Conservation (phyloP, 2,888 invertebrate genomes). For the Chrysopilus asiliformis region DNA sequence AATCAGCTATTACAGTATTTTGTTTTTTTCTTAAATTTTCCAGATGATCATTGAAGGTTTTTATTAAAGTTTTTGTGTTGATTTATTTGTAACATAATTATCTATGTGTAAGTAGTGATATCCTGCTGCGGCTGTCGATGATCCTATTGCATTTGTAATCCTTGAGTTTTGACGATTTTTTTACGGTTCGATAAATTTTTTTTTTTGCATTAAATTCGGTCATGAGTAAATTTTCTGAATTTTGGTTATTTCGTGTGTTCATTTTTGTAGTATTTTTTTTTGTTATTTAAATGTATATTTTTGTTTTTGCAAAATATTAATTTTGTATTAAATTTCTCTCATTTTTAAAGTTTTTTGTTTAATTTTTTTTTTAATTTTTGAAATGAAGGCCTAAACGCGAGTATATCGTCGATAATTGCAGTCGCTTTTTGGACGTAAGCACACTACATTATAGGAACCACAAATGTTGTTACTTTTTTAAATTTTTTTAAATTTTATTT, state of each 20-base stretch:
- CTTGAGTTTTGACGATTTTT: too few species aligned
- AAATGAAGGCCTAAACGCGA: conserved; percentile 55
- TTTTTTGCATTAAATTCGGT: too few species aligned
- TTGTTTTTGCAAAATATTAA: conserved; percentile 16
- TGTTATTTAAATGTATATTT: conserved; percentile 4
- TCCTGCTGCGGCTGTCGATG: conserved; percentile 8
- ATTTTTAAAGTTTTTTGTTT: conserved; percentile 15
- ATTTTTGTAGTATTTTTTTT: conserved; percentile 14
- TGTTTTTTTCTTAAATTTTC: too few species aligned
- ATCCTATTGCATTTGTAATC: conserved; percentile 8
- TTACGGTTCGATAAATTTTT: too few species aligned
- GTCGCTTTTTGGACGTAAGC: conserved; percentile 32
- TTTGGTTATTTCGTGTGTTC: conserved; percentile 8
- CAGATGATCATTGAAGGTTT: too few species aligned
- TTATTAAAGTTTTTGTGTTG: too few species aligned
- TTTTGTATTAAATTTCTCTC: conserved; percentile 18
- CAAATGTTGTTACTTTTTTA: conserved; percentile 20
- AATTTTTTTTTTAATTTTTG: conserved; percentile 39
- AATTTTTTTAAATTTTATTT: conserved; percentile 16
- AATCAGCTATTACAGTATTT: too few species aligned
- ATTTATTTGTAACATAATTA: too few species aligned
- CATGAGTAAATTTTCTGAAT: too few species aligned
- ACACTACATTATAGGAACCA: conserved; percentile 26
- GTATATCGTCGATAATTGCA: conserved; percentile 46
- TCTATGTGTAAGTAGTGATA: neutral